A percentile compares a stretch with the other conserved stretches of the same genome.
phyloP scores from a whole-genome alignment of 2,113 vertebrate species.

The Varanus komodoensis region DNA sequence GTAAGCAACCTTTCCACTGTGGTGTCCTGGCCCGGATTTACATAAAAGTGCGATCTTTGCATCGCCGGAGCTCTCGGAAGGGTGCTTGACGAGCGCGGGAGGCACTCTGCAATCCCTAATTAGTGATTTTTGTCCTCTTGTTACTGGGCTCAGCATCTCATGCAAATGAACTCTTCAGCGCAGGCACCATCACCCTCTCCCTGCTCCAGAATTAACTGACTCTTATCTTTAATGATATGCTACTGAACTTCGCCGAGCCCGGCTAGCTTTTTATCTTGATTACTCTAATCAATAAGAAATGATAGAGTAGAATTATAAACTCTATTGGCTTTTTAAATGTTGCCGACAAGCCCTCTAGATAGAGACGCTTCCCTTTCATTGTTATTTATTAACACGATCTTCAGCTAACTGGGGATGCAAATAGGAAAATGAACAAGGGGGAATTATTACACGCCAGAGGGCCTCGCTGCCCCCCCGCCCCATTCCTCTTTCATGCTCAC shows the following conservation, averaged over 20 bases:
- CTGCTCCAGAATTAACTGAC: constrained; percentile 89
- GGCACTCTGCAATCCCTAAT: constrained; percentile 90
- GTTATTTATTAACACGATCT: constrained; percentile 85
- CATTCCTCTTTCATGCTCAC: not conserved
- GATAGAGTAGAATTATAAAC: constrained; percentile 88
- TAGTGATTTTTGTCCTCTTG: constrained; percentile 97
- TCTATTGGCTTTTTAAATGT: constrained; percentile 87
- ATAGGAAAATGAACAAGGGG: constrained; percentile 65
- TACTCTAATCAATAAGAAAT: constrained; percentile 92
- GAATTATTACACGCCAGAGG: constrained; percentile 16
- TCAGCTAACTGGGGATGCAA: constrained; percentile 74
- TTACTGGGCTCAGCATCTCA: constrained; percentile 89
- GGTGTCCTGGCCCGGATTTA: constrained; percentile 75
- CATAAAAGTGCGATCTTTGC: constrained; percentile 75
- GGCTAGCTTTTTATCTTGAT: constrained; percentile 89
- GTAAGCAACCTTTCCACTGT: constrained; percentile 55
- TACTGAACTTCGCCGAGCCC: constrained; percentile 84
- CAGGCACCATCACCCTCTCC: constrained; percentile 84
- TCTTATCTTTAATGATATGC: constrained; percentile 92
- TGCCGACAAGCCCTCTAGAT: constrained; percentile 82
- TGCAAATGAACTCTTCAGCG: constrained; percentile 94
- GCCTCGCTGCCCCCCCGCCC: constrained; percentile 6
- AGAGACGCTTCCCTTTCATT: constrained; percentile 75
- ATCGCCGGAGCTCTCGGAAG: constrained; percentile 80
- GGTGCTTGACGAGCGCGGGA: constrained; percentile 85